Conservation (phyloP, 2,113 vertebrate genomes). For the Anolis sagrei region DNA sequence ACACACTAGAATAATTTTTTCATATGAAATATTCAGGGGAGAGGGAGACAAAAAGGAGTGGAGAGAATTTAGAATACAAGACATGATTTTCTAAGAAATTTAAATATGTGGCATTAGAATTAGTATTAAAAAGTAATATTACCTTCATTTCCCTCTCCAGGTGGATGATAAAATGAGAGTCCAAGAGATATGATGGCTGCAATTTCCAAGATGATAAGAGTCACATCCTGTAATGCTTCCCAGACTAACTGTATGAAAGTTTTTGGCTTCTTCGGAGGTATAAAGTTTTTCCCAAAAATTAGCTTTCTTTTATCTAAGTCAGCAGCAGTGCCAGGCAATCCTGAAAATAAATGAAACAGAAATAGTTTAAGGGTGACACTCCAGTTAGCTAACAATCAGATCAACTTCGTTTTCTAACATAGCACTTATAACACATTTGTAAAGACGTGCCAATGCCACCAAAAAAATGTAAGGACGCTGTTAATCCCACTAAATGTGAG, state of each 20-base stretch:
- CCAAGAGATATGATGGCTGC: slow-evolving; percentile 97
- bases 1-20: background rate
- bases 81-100: background rate
- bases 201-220: slow-evolving; percentile 97
- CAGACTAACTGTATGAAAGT: slow-evolving; percentile 98
- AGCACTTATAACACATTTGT: background rate
- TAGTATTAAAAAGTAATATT: slow-evolving; percentile 39
- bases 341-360: slow-evolving; percentile 73
- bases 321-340: slow-evolving; percentile 85
- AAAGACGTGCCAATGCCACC: too few relatives aligned
- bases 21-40: background rate
- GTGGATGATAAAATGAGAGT: slow-evolving; percentile 96
- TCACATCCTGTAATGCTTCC: slow-evolving; percentile 98
- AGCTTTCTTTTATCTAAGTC: slow-evolving; percentile 97
- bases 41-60: background rate
- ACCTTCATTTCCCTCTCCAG: slow-evolving; percentile 89
- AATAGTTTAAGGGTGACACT: background rate
- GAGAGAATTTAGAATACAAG: background rate
- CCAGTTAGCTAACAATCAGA: background rate
- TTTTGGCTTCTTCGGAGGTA: slow-evolving; percentile 99
- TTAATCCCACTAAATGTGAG: too few relatives aligned
- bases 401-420: background rate
- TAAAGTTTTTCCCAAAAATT: slow-evolving; percentile 95
- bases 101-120: background rate
- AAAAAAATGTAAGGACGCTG: too few relatives aligned